These are phyloP conservation scores for Chloroclystis v-ata DNA, from an alignment of 2,888 invertebrate genomes.

Conservation along the genomic window DNA sequence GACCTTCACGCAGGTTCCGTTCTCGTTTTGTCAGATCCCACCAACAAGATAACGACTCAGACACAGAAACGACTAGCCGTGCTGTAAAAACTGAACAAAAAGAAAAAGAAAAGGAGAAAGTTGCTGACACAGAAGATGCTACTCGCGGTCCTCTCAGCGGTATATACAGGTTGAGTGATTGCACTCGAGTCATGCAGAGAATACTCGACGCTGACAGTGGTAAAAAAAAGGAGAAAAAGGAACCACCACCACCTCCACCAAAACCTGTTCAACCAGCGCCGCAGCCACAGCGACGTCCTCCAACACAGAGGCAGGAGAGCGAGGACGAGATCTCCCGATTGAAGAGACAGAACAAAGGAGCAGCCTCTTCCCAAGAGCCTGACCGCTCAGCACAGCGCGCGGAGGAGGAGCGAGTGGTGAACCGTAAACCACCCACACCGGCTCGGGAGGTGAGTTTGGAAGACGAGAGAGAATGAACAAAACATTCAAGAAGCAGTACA, in stretches of 20 bases:
- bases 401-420: constrained; percentile 79
- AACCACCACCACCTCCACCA: constrained; percentile 74
- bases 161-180: constrained; percentile 91
- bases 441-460: constrained; percentile 88
- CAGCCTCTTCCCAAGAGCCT: constrained; percentile 80
- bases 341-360: constrained; percentile 90
- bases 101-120: constrained; percentile 82
- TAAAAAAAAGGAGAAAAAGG: constrained; percentile 87
- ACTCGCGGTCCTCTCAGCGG: constrained; percentile 92
- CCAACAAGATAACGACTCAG: constrained; percentile 86
- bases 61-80: constrained; percentile 81
- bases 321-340: constrained; percentile 93
- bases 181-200: constrained; percentile 92
- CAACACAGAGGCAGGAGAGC: constrained; percentile 87
- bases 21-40: constrained; percentile 83
- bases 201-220: constrained; percentile 88
- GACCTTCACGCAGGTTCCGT: constrained; percentile 83
- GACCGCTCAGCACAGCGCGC: constrained; percentile 74
- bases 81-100: constrained; percentile 82
- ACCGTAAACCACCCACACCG: constrained; percentile 82
- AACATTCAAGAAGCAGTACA: constrained; percentile 46
- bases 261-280: constrained; percentile 78
- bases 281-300: constrained; percentile 76
- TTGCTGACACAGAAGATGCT: constrained; percentile 93
- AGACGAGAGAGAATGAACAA: constrained; percentile 64